Evolutionary conservation across 2,888 invertebrate species (phyloP), one percentile per base, ranked within the genome.

Genomic region (Geophilus truncorum): DNA sequence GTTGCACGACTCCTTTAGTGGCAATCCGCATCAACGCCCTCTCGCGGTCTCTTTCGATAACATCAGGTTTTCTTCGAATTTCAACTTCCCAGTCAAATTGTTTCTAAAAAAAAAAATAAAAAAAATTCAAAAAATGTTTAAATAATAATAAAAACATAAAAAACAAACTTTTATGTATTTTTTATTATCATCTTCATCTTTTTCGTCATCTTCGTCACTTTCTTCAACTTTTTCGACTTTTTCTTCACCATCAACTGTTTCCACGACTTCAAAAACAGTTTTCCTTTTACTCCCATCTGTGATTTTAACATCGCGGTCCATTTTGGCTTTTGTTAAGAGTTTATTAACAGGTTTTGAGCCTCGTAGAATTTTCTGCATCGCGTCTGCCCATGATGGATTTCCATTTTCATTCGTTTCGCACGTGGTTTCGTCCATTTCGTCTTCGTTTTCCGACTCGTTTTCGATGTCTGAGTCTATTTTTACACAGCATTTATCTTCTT

Each of bases 1-100:
- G 88, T 86, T 96, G 96, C 0, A 97, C 95, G 0, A 96, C 95
- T 85, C 96, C 97, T 86, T 88, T 90, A 45, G 95, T 96, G 10
- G 95, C 96, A 84, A 96, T 93, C 90, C 93, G 94, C 40, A 92
- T 89, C 77, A 97, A 87, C 81, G 90, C 88, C 84, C 91, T 91
- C 87, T 97, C 96, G 83, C 92, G 90, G 80, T 93, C 93, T 84
- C 91, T 91, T 83, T 95, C 93, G 83, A 85, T 82, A 15, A 91
- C 89, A 81, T 92, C 90, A 70, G 96, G 95, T 88, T 94, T 95
- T 0, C 91, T 87, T 84, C 94, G 89, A 79, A 87, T 86, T 83
- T 94, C 89, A 82, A 90, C 90, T 80, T 92, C 88, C 85, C 90
- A 89, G 79, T 90, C 90, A 18, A 12, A 15, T 85, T 89, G 88